A percentile compares a stretch with the other conserved stretches of the same genome.
phyloP scores from a whole-genome alignment of 2,888 invertebrate genomes.

The Drosophila diplacantha region DNA sequence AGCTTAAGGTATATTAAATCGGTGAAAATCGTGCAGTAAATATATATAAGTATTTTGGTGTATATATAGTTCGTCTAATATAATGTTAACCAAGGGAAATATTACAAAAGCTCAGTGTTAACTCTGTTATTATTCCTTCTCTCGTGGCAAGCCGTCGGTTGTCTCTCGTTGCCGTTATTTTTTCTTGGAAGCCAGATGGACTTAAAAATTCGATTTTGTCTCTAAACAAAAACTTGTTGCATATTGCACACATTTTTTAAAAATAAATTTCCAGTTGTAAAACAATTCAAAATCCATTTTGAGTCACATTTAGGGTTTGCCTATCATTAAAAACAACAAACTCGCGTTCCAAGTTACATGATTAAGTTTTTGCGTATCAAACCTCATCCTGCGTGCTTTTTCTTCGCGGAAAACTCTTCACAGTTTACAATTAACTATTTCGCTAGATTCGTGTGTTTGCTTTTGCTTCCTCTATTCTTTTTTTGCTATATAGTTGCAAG shows the following conservation, averaged over 20 bases:
- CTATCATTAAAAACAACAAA: not conserved
- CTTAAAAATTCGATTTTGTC: not conserved
- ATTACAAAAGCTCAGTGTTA: conserved; percentile 10
- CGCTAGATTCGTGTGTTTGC: conserved; percentile 24
- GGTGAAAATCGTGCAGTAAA: conserved; percentile 4
- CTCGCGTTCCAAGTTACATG: not conserved
- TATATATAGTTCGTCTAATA: conserved; percentile 1
- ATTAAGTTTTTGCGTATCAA: too few species aligned
- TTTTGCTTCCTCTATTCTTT: not conserved
- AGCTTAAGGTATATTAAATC: conserved; percentile 3
- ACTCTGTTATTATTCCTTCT: not conserved
- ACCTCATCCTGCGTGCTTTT: too few species aligned
- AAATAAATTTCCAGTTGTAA: not conserved
- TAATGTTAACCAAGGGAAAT: conserved; percentile 1
- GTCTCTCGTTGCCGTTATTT: not conserved
- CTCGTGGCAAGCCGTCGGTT: conserved; percentile 1
- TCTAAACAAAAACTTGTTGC: not conserved
- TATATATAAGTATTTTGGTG: conserved; percentile 4
- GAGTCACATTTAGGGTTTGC: not conserved
- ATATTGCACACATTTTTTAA: not conserved
- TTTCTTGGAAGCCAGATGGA: conserved; percentile 5
- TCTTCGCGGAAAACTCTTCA: not conserved
- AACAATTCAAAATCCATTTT: not conserved
- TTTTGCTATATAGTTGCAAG: conserved; percentile 13
- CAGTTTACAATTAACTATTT: conserved; percentile 14